Evolutionary conservation across 2,797 vertebrate genomes (phyloP), one percentile per base, ranked within the genome.

Genomic region (Onychomys leucogaster): DNA sequence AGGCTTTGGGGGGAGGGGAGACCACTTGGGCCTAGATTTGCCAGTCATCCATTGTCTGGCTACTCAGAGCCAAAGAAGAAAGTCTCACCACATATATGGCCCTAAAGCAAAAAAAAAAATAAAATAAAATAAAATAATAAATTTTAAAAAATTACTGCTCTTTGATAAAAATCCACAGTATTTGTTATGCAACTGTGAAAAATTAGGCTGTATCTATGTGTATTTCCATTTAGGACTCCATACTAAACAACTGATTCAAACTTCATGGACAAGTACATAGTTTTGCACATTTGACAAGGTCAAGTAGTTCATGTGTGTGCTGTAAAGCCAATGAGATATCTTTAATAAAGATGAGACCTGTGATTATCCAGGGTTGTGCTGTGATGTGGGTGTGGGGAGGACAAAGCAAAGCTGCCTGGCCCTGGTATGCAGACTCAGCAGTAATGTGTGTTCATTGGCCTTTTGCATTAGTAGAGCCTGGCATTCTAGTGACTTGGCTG

Each of bases 341-440:
- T 82, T 91, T 91, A 95, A 97, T 87, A 96, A 93, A 96, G 91
- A 92, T 29, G 89, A 94, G 91, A 81, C 90, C 85, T 91, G 52
- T 97, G 83, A 96, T 98, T 97, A 97, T 49, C 75, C 52, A 94
- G 90, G 92, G 92, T 91, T 80, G 85, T 82, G n/a, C 43, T 95
- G 13, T 55, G 69, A 61, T 71, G 27, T 89, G 90, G 84, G 95
- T 65, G 83, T 94, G 84, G 90, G 49, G 82, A 94, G 63, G 75
- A 85, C 83, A 63, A 34, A 57, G n/a, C 69, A 87, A 84, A 89
- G 46, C 29, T 17, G 71, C 85, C 76, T 92, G 80, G 80, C 75
- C 49, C 85, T 85, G 69, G 80, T 7, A 90, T 82, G 84, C 87
- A 90, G 61, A 90, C 84, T 88, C 90, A 94, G 94, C 96, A 97